Evolutionary conservation across 2,888 invertebrate species (phyloP), one percentile per base, ranked within the genome.

Genomic region (Capitulum mitella): DNA sequence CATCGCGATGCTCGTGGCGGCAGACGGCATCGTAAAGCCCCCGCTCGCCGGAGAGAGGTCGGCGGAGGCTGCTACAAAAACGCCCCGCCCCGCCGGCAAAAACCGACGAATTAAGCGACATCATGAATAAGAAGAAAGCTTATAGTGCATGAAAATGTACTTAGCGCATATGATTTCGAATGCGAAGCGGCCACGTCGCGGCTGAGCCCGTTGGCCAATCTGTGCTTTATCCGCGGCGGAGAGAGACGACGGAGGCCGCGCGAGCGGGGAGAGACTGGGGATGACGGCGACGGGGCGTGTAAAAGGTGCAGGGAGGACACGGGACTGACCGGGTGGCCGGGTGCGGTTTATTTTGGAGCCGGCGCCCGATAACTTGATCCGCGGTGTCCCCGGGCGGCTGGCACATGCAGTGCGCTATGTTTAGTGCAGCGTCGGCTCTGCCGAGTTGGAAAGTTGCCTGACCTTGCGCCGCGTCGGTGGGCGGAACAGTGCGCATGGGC

Each of bases 141-240:
- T 37, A 70, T 70, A 70, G 70, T 70, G 70, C 70, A 70, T 26
- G 70, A 70, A 70, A 40, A 70, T 40, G 70, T 70, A 70, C 70
- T 70, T 70, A 70, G 10, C 40, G 40, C 22, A 26, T 22, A 26
- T 70, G 70, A 70, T 40, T 40, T 37, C 26, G 37, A 37, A 32
- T 32, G 64, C 3, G 64, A 64, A 5, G 19, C 51, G 51, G 3
- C 51, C n/a, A 58, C 29, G 54, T 1, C 58, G 58, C n/a, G n/a
- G 58, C 58, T 29, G 10, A 29, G 58, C n/a, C 58, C 8, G 29
- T 58, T n/a, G 58, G 29, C 58, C 29, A 58, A 58, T 26, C n/a
- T 58, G 58, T 29, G 58, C 26, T 58, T 58, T 58, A 29, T 29
- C 6, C 29, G 58, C 58, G 43, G 6, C 43, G 12, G 12, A 8